Percentiles rank a stretch among this genome's conserved stretches.
These are phyloP conservation scores for Oncorhynchus kisutch DNA, from an alignment of 2,113 vertebrate species.

Conservation along the genomic window DNA sequence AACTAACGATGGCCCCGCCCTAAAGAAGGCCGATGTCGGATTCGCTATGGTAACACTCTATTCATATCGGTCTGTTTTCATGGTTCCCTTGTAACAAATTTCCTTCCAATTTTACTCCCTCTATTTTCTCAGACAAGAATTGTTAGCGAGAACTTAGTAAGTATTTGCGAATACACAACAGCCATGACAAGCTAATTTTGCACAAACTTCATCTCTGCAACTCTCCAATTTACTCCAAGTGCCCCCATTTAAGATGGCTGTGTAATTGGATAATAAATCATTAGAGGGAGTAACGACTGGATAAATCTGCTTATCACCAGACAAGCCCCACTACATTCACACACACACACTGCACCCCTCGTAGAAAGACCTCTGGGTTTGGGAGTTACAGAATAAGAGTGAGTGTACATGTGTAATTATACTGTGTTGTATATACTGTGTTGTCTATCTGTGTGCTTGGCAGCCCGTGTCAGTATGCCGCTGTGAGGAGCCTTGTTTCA, in stretches of 20 bases:
- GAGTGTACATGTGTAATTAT: not conserved
- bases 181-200: not conserved
- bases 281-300: constrained; percentile 17
- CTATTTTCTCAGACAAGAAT: not conserved
- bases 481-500: not conserved
- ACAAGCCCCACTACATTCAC: not conserved
- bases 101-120: not conserved
- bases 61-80: not conserved
- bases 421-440: not conserved
- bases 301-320: constrained; percentile 12
- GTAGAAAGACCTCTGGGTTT: not conserved
- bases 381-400: not conserved
- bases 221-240: not conserved
- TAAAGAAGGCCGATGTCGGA: constrained; percentile 98
- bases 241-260: not conserved
- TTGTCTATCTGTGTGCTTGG: not conserved
- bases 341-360: not conserved
- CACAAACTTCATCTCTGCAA: not conserved
- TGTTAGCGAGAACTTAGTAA: not conserved
- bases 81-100: not conserved
- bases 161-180: not conserved
- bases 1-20: constrained; percentile 93
- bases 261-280: constrained; percentile 31
- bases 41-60: constrained; percentile 89
- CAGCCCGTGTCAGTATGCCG: not conserved